These are phyloP conservation scores for Tetramorium bicarinatum DNA, from an alignment of 2,888 invertebrate species.

Conservation along the genomic window DNA sequence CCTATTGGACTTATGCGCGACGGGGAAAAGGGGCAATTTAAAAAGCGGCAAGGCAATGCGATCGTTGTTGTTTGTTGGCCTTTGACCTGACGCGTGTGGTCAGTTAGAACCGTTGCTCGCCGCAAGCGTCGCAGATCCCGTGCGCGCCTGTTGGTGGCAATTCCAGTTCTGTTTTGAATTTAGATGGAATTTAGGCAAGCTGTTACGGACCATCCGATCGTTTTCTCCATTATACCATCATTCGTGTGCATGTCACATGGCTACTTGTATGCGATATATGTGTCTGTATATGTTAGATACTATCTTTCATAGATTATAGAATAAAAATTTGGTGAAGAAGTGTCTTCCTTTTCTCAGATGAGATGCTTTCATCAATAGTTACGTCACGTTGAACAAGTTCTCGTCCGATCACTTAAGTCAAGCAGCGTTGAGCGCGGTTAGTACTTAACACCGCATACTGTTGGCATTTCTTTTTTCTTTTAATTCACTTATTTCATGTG, in stretches of 20 bases:
- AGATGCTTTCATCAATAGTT: not conserved
- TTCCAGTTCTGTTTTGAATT: conserved; percentile 81
- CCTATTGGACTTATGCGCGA: not conserved
- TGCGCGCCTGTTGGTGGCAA: conserved; percentile 78
- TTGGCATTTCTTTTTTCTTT: not conserved
- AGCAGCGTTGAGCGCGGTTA: not conserved
- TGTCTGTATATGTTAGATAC: not conserved
- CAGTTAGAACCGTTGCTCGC: conserved; percentile 51
- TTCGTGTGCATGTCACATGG: conserved; percentile 24
- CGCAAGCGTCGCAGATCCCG: conserved; percentile 59
- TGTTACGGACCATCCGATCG: conserved; percentile 72
- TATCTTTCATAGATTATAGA: not conserved
- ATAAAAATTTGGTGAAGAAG: no score
- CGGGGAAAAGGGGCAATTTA: not conserved
- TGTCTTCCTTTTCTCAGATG: no score
- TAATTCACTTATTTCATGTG: not conserved
- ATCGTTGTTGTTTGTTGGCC: conserved; percentile 30
- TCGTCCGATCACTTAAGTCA: conserved; percentile 18
- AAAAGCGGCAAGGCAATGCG: conserved; percentile 25
- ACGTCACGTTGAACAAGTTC: not conserved
- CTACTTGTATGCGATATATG: conserved; percentile 42
- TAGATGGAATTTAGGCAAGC: conserved; percentile 82
- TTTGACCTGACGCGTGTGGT: conserved; percentile 56
- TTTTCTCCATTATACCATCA: not conserved
- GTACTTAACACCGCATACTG: not conserved